A percentile compares a stretch with the other conserved stretches of the same genome.
Conservation (phyloP, 1,140 invertebrate genomes). For the Brachionus manjavacas region DNA sequence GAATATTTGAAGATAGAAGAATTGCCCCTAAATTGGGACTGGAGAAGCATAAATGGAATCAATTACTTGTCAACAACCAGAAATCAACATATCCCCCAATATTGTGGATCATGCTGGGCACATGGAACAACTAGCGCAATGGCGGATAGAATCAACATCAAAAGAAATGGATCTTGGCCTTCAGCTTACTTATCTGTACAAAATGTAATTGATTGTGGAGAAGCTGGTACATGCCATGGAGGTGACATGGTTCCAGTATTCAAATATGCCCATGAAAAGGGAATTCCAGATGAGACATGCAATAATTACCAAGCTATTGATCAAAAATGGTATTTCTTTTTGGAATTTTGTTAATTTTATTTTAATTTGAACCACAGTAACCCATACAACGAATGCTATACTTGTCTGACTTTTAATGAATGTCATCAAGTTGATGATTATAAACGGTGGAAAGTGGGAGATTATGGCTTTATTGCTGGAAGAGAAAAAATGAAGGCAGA, state of each 20-base stretch:
- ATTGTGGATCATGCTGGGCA: slow-evolving; percentile 62
- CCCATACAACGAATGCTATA: slow-evolving; percentile 58
- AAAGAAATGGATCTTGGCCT: slow-evolving; percentile 58
- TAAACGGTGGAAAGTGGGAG: slow-evolving; percentile 59
- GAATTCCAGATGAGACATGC: slow-evolving; percentile 60
- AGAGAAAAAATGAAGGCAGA: slow-evolving; percentile 61
- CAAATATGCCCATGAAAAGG: slow-evolving; percentile 57
- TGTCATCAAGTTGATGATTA: slow-evolving; percentile 56
- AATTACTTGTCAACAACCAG: slow-evolving; percentile 59
- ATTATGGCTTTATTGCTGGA: slow-evolving; percentile 57
- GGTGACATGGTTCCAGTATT: slow-evolving; percentile 57
- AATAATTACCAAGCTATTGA: slow-evolving; percentile 61
- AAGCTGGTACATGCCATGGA: slow-evolving; percentile 57
- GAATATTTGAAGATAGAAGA: slow-evolving; percentile 47
- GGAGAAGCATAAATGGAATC: slow-evolving; percentile 58
- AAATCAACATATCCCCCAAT: slow-evolving; percentile 59
- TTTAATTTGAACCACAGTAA: slow-evolving; percentile 35
- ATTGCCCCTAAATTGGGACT: slow-evolving; percentile 51
- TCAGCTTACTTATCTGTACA: slow-evolving; percentile 58
- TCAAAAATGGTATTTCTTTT: slow-evolving; percentile 49
- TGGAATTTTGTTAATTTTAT: not conserved
- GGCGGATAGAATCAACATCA: slow-evolving; percentile 61
- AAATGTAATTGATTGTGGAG: slow-evolving; percentile 59
- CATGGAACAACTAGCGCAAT: slow-evolving; percentile 58
- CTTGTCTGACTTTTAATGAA: slow-evolving; percentile 55